Base-by-base conservation (phyloP, 2,113 vertebrate species). In the Lepidothrix coronata region DNA sequence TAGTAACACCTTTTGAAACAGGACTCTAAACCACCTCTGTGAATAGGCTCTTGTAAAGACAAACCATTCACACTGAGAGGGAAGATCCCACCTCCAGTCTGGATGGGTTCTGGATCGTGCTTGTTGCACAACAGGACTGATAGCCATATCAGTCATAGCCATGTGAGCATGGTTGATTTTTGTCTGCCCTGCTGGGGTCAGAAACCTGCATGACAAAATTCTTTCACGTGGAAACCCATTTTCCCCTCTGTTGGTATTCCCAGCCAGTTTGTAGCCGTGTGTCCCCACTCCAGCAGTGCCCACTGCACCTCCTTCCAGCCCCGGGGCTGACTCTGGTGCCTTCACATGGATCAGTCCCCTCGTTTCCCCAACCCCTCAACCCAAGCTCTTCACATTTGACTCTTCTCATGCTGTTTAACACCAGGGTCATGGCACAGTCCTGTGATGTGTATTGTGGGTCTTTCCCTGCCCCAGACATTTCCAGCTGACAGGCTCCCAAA, bases 91-190 rank as follows among this genome's bases (percentile, higher is more conserved):
- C 14, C 68, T 68, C 23, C 46, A 18, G 17, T 2, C 18, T 43
- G 55, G 44, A 2, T 41, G 39, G 51, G 8, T 28, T 25, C 14
- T 77, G 6, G 3, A 28, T 24, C 0, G 0, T 12, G 52, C 80
- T 91, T 91, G 10, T 54, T 31, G 30, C n/a, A 10, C 33, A 41
- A 68, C 10, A 31, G 66, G 31, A 20, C 62, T 70, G 31, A 28
- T 6, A 23, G 0, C 46, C 16, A 2, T 11, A 13, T 30, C n/a
- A n/a, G n/a, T n/a, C n/a, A 28, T 6, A 23, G 0, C 46, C 16
- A 2, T 11, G 12, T 30, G 37, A 28, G 35, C 10, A 11, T 11
- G 44, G 30, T 25, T 31, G 62, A 1, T 9, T 52, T 85, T 59
- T 44, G 12, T 24, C 24, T 94, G 25, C 49, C 43, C 43, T 68